Base-by-base conservation (phyloP, 2,113 vertebrate genomes). In the Dicaeum eximium region DNA sequence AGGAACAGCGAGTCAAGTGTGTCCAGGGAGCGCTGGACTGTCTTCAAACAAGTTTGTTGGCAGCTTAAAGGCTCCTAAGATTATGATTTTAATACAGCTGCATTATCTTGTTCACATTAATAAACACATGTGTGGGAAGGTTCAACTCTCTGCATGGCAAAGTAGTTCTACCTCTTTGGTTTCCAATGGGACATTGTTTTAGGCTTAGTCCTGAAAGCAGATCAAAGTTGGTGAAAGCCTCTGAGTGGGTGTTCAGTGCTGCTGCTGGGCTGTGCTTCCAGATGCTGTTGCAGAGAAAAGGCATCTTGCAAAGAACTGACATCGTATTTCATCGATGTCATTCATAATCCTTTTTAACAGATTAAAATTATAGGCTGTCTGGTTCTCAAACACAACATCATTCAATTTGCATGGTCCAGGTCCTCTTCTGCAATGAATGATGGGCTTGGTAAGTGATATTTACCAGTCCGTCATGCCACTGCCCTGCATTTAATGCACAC, bases 341-440 rank as follows among this genome's bases (percentile, higher is more conserved):
- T 92, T 94, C 80, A 77, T 92, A 92, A 96, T 90, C 86, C 80
- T 67, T 93, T 95, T 80, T 81, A 95, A 93, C 72, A 92, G 82
- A 92, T 90, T 86, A 95, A 95, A 96, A 94, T 97, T 88, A 96
- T 40, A 86, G 93, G 86, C 88, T 95, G 93, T 78, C 94, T 96
- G 77, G 33, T 92, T 95, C 89, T 94, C 90, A 94, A 96, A 93
- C 79, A 94, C 86, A 94, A 71, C 80, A 91, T 94, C 93, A 93
- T 92, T 92, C 80, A 92, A 96, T 97, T 95, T 96, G 90, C 94
- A 94, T 93, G 92, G 94, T 93, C 93, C 88, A 81, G 47, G 85
- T 96, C 92, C 88, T 92, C 79, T 93, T 74, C 92, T 5, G 6
- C 92, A 78, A 60, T 92, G 95, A 96, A 78, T 86, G 88, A 95